Evolutionary conservation across 2,888 invertebrate genomes (phyloP).

Genomic region (Drosophila mimica): DNA sequence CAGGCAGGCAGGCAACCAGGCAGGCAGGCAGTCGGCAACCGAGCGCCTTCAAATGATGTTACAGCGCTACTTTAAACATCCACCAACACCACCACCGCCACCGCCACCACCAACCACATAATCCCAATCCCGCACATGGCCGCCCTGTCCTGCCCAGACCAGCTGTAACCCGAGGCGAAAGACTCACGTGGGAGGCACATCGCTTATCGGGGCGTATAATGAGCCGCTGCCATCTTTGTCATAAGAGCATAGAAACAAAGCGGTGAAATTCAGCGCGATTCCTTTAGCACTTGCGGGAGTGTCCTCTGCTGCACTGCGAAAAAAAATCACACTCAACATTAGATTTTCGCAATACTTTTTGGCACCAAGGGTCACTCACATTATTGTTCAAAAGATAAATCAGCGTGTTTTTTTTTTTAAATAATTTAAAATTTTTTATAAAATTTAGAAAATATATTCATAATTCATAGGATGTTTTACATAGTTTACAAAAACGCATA

Average conservation of each 20-base stretch:
- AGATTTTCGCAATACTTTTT: not conserved
- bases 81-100: constrained; percentile 18
- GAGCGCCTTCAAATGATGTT: constrained; percentile 43
- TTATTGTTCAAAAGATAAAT: not conserved
- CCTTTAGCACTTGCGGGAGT: constrained; percentile 64
- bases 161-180: constrained; percentile 72
- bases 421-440: not conserved
- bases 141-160: constrained; percentile 7
- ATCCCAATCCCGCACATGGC: constrained; percentile 34
- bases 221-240: constrained; percentile 78
- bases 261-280: constrained; percentile 80
- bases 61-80: constrained; percentile 47
- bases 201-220: constrained; percentile 79
- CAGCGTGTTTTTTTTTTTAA: too few relatives aligned
- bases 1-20: constrained; percentile 7
- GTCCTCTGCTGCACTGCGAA: constrained; percentile 6
- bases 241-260: constrained; percentile 72
- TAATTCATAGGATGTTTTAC: too few relatives aligned
- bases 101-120: not conserved
- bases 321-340: not conserved
- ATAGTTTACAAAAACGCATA: too few relatives aligned
- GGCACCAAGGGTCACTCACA: not conserved
- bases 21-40: constrained; percentile 3
- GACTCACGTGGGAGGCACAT: constrained; percentile 76
- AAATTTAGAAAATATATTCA: not conserved